A percentile compares a stretch with the other conserved stretches of the same genome.
Evolutionary conservation across 64 coral and sea anemone species (phyloP).

Genomic region (Stylophora pistillata): DNA sequence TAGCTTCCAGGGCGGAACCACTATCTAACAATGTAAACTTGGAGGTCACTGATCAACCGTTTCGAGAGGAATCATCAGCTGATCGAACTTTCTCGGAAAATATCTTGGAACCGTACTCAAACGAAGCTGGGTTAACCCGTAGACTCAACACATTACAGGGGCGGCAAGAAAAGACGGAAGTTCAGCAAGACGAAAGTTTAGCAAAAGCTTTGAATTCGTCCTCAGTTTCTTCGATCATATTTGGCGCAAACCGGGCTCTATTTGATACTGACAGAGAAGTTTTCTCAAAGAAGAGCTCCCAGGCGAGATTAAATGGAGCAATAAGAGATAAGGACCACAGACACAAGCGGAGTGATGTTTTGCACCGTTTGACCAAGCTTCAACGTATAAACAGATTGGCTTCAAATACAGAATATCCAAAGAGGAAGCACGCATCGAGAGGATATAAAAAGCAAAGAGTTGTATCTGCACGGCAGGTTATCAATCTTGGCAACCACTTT

Average conservation of each 20-base stretch:
- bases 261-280: slow-evolving; percentile 5
- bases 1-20: not conserved
- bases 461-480: slow-evolving; percentile 14
- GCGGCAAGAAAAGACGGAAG: not conserved
- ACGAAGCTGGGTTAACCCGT: not conserved
- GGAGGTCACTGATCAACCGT: not conserved
- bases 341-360: not conserved
- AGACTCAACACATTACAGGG: not conserved
- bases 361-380: not conserved
- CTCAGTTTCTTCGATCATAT: slow-evolving; percentile 28
- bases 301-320: not conserved
- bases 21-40: not conserved
- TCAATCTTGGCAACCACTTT: slow-evolving; percentile 38
- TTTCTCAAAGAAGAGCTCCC: slow-evolving; percentile 22
- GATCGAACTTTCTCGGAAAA: slow-evolving; percentile 19
- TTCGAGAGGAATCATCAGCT: slow-evolving; percentile 18
- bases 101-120: not conserved
- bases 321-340: not conserved
- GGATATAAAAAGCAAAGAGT: not conserved
- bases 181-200: slow-evolving; percentile 33
- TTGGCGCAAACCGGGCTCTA: slow-evolving; percentile 28
- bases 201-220: slow-evolving; percentile 28
- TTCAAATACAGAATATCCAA: not conserved
- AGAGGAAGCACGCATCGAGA: not conserved
- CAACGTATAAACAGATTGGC: not conserved